Evolutionary conservation across 2,113 vertebrate species (phyloP).

Genomic region (Neodontobutis hainanensis): DNA sequence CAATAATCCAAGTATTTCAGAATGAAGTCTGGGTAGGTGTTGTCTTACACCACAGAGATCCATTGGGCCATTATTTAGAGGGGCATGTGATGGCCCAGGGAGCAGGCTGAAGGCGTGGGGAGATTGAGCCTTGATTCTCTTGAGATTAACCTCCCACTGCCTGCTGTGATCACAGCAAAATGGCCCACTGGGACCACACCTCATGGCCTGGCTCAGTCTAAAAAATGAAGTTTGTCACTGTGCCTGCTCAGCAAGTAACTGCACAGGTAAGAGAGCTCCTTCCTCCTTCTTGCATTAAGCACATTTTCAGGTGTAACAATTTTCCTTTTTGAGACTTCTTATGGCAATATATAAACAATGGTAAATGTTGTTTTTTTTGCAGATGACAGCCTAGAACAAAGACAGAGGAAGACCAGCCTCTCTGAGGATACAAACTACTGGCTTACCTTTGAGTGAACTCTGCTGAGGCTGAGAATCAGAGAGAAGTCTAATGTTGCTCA

Average conservation of each 20-base stretch:
- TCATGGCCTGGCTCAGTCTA: slow-evolving; percentile 41
- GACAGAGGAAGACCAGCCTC: slow-evolving; percentile 45
- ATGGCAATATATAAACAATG: slow-evolving; percentile 25
- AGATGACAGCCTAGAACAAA: slow-evolving; percentile 64
- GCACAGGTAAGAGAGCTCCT: background rate
- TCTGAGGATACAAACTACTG: slow-evolving; percentile 64
- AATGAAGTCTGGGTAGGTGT: slow-evolving; percentile 47
- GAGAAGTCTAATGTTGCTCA: slow-evolving; percentile 69
- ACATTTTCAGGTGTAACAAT: slow-evolving; percentile 9
- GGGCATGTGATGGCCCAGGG: slow-evolving; percentile 45
- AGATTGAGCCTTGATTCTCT: slow-evolving; percentile 67
- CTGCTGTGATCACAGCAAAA: slow-evolving; percentile 73
- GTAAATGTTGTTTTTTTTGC: slow-evolving; percentile 34
- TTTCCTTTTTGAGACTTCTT: slow-evolving; percentile 10
- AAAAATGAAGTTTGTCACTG: slow-evolving; percentile 33
- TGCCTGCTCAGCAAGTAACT: slow-evolving; percentile 27
- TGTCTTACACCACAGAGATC: slow-evolving; percentile 34
- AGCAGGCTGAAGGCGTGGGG: slow-evolving; percentile 60
- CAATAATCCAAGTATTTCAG: slow-evolving; percentile 15
- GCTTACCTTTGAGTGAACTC: slow-evolving; percentile 79
- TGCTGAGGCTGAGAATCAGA: slow-evolving; percentile 75
- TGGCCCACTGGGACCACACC: slow-evolving; percentile 58
- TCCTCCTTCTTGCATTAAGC: background rate
- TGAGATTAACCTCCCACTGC: slow-evolving; percentile 74
- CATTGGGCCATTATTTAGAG: slow-evolving; percentile 43